Conservation (phyloP, 2,113 vertebrate species). For the Columba livia region DNA sequence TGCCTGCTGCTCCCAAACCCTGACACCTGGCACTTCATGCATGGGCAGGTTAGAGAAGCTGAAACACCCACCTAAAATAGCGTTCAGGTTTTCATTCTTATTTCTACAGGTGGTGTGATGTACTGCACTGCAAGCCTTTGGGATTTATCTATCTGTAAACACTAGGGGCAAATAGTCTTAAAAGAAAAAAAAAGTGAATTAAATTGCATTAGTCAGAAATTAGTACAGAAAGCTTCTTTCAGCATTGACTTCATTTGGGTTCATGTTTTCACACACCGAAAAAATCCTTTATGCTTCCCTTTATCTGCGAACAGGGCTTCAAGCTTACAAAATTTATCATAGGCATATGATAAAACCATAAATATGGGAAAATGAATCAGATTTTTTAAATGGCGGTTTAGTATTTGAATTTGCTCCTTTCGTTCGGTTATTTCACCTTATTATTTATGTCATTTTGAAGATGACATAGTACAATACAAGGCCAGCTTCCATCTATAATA, state of each 20-base stretch:
- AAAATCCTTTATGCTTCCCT: not conserved
- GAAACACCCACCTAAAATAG: not conserved
- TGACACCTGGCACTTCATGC: rapidly evolving
- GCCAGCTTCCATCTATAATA: not conserved
- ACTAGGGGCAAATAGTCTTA: not conserved
- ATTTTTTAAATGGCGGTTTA: not conserved
- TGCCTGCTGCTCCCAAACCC: not conserved
- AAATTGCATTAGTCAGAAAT: not conserved
- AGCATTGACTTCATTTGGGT: not conserved
- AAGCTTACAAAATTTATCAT: not conserved
- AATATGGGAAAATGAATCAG: not conserved
- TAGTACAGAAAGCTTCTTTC: not conserved
- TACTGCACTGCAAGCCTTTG: not conserved
- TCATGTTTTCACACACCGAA: not conserved
- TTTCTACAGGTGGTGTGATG: not conserved
- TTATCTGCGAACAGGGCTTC: not conserved
- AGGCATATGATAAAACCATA: not conserved
- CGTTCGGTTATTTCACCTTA: not conserved
- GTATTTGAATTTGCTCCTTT: not conserved
- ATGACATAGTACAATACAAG: not conserved
- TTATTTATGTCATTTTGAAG: not conserved
- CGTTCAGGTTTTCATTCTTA: not conserved
- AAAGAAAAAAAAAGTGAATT: not conserved
- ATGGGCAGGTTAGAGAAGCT: not conserved
- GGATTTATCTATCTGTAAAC: not conserved